Base-by-base conservation (phyloP, 2,113 vertebrate genomes). In the Chlorodrepanis virens region DNA sequence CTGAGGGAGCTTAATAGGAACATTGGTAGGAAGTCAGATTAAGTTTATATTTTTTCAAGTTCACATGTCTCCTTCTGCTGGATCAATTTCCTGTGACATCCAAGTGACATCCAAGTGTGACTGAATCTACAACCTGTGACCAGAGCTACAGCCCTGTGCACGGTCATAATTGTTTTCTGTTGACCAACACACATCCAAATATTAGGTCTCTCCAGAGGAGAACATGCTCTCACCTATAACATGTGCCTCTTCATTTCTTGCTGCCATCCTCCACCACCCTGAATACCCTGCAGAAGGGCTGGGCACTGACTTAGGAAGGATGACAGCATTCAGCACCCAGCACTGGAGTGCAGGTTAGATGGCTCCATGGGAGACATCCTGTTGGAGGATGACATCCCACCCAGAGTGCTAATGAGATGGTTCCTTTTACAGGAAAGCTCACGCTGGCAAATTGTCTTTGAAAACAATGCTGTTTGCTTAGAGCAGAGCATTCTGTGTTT, bases 391-490 rank as follows among this genome's bases (percentile, higher is more conserved):
- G 80, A 53, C 45, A 91, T 91, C 64, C 89, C 89, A 94, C 89
- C 52, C 93, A 89, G 56, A 52, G 44, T 39, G 76, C 56, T 96
- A 96, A 96, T 93, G 56, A 94, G 93, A 96, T 64, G 24, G 65
- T 94, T 95, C 86, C 76, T 91, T 89, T 91, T 84, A 78, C 72
- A 81, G 89, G 83, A 95, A 96, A 82, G 37, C 33, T 93, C 91
- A 91, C 2, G 86, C 89, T 95, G 83, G 24, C 42, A 94, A 91
- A 94, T 94, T 95, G 92, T 94, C 60, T 89, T 92, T 77, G 83
- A 40, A 92, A 94, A 96, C 91, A 97, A 95, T 91, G 80, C 61
- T 84, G 83, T 87, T 93, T 93, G 31, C 76, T 92, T 78, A 90
- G 80, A 81, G 68, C 64, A 70, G 83, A 93, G 80, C 68, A 75